Evolutionary conservation across 2,113 vertebrate species (phyloP).

Genomic region (Condylura cristata): DNA sequence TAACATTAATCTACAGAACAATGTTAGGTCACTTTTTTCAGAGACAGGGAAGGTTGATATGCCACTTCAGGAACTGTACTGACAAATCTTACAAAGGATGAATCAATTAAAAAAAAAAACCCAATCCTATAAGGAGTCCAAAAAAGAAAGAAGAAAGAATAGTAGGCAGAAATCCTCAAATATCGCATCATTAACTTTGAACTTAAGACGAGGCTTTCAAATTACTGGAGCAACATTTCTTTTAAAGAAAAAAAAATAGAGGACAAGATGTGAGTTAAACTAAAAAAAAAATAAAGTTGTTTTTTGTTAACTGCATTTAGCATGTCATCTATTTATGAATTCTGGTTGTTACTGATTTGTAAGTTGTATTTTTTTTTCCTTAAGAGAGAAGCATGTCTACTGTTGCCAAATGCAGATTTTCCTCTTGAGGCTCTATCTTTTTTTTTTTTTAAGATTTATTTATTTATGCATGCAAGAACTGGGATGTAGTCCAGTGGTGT

Average conservation of each 20-base stretch:
- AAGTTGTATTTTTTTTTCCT: not conserved
- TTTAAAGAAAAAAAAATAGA: not conserved
- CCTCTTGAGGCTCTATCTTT: not conserved
- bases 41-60: not conserved
- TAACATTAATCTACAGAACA: conserved; percentile 38
- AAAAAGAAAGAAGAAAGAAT: not conserved
- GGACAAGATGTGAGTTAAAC: not conserved
- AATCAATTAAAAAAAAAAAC: not conserved
- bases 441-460: too few relatives aligned
- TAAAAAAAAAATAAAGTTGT: not conserved
- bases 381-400: conserved; percentile 18
- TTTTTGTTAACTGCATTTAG: conserved; percentile 13
- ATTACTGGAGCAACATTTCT: not conserved
- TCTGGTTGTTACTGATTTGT: not conserved
- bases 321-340: not conserved
- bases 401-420: conserved; percentile 42
- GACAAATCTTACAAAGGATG: conserved; percentile 21
- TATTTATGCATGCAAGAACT: too few relatives aligned
- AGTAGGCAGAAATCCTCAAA: not conserved
- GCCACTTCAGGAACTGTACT: conserved; percentile 1
- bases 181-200: not conserved
- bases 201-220: conserved; percentile 21
- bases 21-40: conserved; percentile 5
- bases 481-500: too few relatives aligned
- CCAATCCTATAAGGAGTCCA: not conserved